A percentile compares a stretch with the other conserved stretches of the same genome.
phyloP scores from a whole-genome alignment of 1,140 invertebrate genomes.

The Bombus consobrinus region DNA sequence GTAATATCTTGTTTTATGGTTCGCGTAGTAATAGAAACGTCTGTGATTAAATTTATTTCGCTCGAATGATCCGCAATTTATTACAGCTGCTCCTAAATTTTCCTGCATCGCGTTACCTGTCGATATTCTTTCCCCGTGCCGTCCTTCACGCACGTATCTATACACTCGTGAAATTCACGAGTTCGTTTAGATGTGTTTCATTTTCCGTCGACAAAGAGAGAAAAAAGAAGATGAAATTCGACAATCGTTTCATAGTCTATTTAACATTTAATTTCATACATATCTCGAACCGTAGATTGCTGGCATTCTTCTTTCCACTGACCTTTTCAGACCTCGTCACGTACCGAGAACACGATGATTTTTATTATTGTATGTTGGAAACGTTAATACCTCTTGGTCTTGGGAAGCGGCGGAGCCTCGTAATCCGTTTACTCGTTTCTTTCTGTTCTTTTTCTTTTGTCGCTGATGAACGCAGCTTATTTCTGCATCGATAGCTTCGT shows the following conservation, averaged over 20 bases:
- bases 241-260: background rate
- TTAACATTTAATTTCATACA: background rate
- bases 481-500: conserved; percentile 60
- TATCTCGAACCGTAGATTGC: background rate
- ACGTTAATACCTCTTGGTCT: conserved; percentile 75
- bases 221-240: background rate
- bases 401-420: conserved; percentile 65
- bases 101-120: conserved; percentile 4
- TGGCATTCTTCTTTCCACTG: background rate
- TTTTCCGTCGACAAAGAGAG: background rate
- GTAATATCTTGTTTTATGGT: conserved; percentile 39
- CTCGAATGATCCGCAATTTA: conserved; percentile 41
- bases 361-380: conserved; percentile 68
- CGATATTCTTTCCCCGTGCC: conserved; percentile 8
- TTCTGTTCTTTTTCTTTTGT: conserved; percentile 67
- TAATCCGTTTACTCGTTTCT: conserved; percentile 69
- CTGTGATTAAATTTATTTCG: conserved; percentile 45
- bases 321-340: too few species aligned
- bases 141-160: background rate
- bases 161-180: background rate
- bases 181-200: background rate
- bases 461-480: conserved; percentile 57
- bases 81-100: conserved; percentile 16
- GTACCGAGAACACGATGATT: background rate
- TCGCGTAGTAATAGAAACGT: conserved; percentile 38